Evolutionary conservation across 2,888 invertebrate genomes (phyloP), one percentile per base, ranked within the genome.

Genomic region (Tenthredo notha): DNA sequence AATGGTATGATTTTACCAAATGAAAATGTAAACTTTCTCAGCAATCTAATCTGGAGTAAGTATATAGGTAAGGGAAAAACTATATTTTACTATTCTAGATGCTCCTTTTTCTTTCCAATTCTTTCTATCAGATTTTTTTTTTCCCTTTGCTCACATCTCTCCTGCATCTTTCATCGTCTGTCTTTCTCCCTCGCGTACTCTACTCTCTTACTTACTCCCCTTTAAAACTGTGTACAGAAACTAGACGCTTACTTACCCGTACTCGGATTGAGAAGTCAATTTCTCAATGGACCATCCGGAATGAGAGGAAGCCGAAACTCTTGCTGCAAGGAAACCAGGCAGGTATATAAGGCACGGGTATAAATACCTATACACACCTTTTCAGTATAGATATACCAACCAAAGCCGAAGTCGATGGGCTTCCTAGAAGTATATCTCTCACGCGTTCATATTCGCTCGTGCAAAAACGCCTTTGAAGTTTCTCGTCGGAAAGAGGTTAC

Each of bases 381-480:
- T 33, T 67, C 33, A 18, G 18, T 67, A 18, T 29, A 33, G 4
- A 67, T 29, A 67, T 67, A 25, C 61, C 43, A 12, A 74, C 43
- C 40, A 21, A 43, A 37, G 21, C n/a, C 9, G 72, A 7, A 74
- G 72, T 43, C 72, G 21, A 61, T 37, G 80, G 37, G 7, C 37
- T 40, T 33, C 40, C 50, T 74, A 40, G 40, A 74, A 54, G 50
- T 54, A 84, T 84, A 40, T 72, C 43, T 67, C 54, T 54, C 72
- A 47, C 47, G 47, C 50, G 54, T n/a, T 74, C 58, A 75, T 47
- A 47, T 75, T 84, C 74, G 58, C 84, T 54, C 74, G 70, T 50
- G 85, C 87, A 88, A 87, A 88, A 88, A 87, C 86, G 82, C 87
- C 90, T 89, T 89, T 90, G 89, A 89, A 89, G 87, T 87, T 89